These are phyloP conservation scores for Lethenteron camtschaticum DNA, from an alignment of 2,113 vertebrate species.

Conservation along the genomic window DNA sequence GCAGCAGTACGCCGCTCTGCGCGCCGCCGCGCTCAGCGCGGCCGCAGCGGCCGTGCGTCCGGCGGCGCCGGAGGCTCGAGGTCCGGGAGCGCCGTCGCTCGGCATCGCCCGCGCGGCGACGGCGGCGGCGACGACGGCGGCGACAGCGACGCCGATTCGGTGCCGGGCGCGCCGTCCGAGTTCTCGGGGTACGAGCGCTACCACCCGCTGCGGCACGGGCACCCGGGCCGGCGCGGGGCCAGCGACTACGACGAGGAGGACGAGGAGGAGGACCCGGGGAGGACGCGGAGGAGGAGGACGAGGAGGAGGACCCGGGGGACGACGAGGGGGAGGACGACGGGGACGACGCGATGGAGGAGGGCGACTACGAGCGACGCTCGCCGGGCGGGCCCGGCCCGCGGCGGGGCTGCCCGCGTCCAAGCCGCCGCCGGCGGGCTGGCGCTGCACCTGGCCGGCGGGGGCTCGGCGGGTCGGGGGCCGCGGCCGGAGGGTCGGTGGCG, in stretches of 20 bases:
- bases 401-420: constrained; percentile 8
- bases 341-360: constrained; percentile 19
- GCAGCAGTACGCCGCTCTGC: constrained; percentile 21
- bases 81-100: constrained; percentile 4
- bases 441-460: too few species aligned
- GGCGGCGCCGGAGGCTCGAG: constrained; percentile 7
- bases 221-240: constrained; percentile 8
- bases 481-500: too few species aligned
- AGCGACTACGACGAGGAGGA: constrained; percentile 16
- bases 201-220: constrained; percentile 11
- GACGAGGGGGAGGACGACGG: constrained; percentile 21
- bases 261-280: constrained; percentile 15
- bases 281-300: constrained; percentile 20
- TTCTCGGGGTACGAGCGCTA: constrained; percentile 6
- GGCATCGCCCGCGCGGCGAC: background rate
- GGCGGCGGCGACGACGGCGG: background rate
- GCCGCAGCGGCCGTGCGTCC: constrained; percentile 6
- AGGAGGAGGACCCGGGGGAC: constrained; percentile 20
- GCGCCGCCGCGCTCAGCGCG: constrained; percentile 17
- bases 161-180: background rate
- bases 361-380: constrained; percentile 14
- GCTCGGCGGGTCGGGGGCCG: too few species aligned
- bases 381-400: constrained; percentile 11
- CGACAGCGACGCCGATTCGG: too few species aligned
- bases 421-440: background rate